These are phyloP conservation scores for Hyposmocoma kahamanoa DNA, from an alignment of 1,140 invertebrate species.

Conservation along the genomic window DNA sequence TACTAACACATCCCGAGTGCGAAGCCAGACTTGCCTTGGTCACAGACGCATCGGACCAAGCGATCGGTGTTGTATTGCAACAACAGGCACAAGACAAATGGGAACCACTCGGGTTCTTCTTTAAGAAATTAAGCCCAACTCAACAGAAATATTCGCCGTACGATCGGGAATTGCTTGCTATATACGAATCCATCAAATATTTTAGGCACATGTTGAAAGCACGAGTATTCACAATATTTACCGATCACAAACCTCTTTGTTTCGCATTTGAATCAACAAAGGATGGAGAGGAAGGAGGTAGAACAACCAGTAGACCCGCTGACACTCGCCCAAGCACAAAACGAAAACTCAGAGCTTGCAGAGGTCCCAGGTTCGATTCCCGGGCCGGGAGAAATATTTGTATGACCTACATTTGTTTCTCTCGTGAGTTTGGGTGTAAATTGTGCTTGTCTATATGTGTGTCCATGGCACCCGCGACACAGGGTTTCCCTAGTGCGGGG, in stretches of 20 bases:
- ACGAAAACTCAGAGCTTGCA: no score
- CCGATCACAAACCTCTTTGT: constrained; percentile 4
- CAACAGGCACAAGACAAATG: constrained; percentile 11
- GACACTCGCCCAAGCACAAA: no score
- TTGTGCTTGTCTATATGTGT: no score
- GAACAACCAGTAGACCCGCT: no score
- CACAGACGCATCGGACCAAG: background rate
- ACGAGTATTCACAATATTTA: constrained; percentile 26
- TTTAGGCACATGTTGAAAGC: constrained; percentile 5
- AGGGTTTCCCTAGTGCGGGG: no score
- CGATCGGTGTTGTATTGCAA: constrained; percentile 6
- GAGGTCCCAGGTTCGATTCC: no score
- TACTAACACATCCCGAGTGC: background rate
- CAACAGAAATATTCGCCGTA: constrained; percentile 52
- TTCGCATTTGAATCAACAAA: background rate
- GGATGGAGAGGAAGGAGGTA: no score
- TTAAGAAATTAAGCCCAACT: constrained; percentile 35
- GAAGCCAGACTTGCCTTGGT: background rate
- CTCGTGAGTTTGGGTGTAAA: no score
- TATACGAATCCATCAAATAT: constrained; percentile 29
- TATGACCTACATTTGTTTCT: no score
- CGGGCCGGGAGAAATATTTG: no score
- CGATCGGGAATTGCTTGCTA: constrained; percentile 61
- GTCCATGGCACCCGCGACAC: no score
- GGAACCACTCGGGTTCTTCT: constrained; percentile 48